Conservation (phyloP, 2,888 invertebrate genomes). For the Oxycera nigricornis region DNA sequence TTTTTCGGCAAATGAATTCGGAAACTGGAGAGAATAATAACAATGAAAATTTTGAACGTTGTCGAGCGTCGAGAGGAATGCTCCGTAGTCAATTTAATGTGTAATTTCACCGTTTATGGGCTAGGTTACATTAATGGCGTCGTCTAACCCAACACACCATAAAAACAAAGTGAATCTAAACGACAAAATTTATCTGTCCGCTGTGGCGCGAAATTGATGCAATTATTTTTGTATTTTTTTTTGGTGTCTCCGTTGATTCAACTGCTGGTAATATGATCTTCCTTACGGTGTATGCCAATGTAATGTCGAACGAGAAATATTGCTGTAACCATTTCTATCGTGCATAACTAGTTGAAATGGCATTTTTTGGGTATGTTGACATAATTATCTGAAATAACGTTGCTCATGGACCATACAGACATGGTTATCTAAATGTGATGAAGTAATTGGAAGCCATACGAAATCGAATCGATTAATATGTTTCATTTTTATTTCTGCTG, state of each 20-base stretch:
- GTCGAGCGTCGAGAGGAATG: neutral
- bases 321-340: conserved; percentile 3
- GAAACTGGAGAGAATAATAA: conserved; percentile 11
- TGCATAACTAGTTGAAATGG: too few relatives aligned
- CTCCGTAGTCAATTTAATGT: conserved; percentile 20
- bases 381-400: too few relatives aligned
- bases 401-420: too few relatives aligned
- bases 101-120: conserved; percentile 33
- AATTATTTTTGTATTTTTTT: conserved; percentile 30
- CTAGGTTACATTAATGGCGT: conserved; percentile 23
- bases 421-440: too few relatives aligned
- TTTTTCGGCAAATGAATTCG: conserved; percentile 38
- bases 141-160: conserved; percentile 34
- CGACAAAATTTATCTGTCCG: conserved; percentile 32
- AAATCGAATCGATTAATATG: too few relatives aligned
- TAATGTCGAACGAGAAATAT: conserved; percentile 1
- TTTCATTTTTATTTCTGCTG: too few relatives aligned
- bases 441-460: too few relatives aligned
- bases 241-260: neutral
- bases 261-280: conserved; percentile 35
- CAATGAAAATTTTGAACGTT: neutral
- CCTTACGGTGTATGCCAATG: neutral
- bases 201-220: conserved; percentile 37
- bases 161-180: conserved; percentile 32
- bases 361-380: too few relatives aligned